These are phyloP conservation scores for Chymomyza costata DNA, from an alignment of 1,140 invertebrate genomes.

Conservation along the genomic window DNA sequence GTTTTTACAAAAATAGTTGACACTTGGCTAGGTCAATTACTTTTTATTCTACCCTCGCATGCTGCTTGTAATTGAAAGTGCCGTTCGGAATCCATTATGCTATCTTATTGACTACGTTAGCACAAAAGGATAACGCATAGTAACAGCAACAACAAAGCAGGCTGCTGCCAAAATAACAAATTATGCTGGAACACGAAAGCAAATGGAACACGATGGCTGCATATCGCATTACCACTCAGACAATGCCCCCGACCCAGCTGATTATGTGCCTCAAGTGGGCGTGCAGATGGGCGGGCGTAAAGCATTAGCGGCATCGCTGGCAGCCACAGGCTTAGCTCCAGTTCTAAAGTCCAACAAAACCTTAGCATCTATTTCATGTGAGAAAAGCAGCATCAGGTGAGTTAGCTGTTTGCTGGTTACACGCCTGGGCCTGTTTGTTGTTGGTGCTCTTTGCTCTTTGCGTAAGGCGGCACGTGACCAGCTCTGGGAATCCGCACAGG, in stretches of 20 bases:
- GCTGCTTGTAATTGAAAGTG: constrained; percentile 33
- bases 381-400: constrained; percentile 65
- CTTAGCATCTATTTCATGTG: no score
- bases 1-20: constrained; percentile 27
- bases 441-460: constrained; percentile 21
- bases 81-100: no score
- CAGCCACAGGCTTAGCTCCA: constrained; percentile 4
- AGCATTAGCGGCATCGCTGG: constrained; percentile 25
- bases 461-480: constrained; percentile 10
- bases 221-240: constrained; percentile 6
- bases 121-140: constrained; percentile 21
- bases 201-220: background rate
- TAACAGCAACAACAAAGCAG: constrained; percentile 11
- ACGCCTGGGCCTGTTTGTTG: constrained; percentile 4
- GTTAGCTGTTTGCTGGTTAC: constrained; percentile 21
- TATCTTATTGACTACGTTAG: constrained; percentile 40
- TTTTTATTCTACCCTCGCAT: constrained; percentile 6
- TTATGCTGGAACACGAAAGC: constrained; percentile 58
- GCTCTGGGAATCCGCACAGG: constrained; percentile 30
- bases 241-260: constrained; percentile 7
- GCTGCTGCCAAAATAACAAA: constrained; percentile 65
- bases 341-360: constrained; percentile 7
- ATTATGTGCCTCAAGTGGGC: no score
- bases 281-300: background rate
- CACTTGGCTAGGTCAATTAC: constrained; percentile 41